Evolutionary conservation across 2,888 invertebrate species (phyloP).

Genomic region (Podabrus alpinus): DNA sequence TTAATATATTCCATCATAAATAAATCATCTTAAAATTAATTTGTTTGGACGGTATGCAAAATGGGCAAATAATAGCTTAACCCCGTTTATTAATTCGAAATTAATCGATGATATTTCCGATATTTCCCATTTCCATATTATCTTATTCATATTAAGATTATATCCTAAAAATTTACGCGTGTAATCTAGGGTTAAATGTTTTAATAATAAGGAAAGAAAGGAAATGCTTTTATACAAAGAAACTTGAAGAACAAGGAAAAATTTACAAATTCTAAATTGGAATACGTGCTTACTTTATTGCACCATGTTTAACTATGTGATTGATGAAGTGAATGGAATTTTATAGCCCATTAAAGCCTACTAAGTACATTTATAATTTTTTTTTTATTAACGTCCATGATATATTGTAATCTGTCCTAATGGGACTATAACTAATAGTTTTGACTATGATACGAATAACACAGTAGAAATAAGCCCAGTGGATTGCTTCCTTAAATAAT

Average conservation of each 20-base stretch:
- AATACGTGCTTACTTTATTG: neutral
- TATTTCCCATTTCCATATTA: neutral
- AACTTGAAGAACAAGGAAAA: neutral
- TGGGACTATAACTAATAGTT: too few relatives aligned
- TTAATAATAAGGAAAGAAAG: too few relatives aligned
- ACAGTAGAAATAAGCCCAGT: too few relatives aligned
- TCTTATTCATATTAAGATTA: too few relatives aligned
- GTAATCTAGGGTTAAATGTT: too few relatives aligned
- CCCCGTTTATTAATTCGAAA: neutral
- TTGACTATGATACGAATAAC: too few relatives aligned
- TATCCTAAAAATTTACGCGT: neutral
- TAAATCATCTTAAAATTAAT: neutral
- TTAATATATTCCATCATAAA: neutral
- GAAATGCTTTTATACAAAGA: too few relatives aligned
- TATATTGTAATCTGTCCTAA: too few relatives aligned
- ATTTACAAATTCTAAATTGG: neutral
- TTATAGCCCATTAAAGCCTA: neutral
- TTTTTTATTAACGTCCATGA: too few relatives aligned
- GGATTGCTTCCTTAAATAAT: too few relatives aligned
- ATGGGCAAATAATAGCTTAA: neutral
- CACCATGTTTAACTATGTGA: neutral
- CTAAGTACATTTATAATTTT: too few relatives aligned
- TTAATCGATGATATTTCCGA: neutral
- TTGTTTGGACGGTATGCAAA: neutral
- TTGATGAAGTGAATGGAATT: neutral